Conservation (phyloP, 2,113 vertebrate species). For the Brachypodius melanocephalos region DNA sequence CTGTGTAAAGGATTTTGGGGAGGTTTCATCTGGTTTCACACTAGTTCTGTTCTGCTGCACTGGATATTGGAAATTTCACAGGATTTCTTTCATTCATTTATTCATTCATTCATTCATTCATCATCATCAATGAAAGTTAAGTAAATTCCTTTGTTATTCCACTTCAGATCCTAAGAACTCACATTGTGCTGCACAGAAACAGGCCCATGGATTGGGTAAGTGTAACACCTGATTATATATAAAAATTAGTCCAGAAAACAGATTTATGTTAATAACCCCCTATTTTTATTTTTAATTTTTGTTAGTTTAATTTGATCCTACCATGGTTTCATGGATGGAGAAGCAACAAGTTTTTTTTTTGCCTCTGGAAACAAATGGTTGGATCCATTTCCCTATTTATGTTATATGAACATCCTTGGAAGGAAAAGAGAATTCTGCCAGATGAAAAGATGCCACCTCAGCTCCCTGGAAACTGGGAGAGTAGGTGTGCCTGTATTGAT, state of each 20-base stretch:
- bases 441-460: not conserved
- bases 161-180: not conserved
- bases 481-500: not conserved
- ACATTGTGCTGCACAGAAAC: not conserved
- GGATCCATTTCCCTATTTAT: not conserved
- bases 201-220: not conserved
- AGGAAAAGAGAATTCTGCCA: not conserved
- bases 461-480: not conserved
- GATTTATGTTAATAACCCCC: not conserved
- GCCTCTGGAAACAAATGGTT: not conserved
- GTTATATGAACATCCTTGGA: not conserved
- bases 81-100: not conserved
- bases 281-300: not conserved
- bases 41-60: not conserved
- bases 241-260: not conserved
- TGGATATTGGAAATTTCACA: not conserved
- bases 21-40: not conserved
- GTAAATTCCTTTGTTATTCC: not conserved
- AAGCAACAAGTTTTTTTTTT: not conserved
- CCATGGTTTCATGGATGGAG: fast-evolving
- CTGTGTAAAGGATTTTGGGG: not conserved
- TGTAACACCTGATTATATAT: not conserved
- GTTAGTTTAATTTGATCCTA: not conserved
- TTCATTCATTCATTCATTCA: not conserved
- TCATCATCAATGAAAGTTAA: not conserved